Conservation (phyloP, 2,888 invertebrate genomes). For the Boloria selene region DNA sequence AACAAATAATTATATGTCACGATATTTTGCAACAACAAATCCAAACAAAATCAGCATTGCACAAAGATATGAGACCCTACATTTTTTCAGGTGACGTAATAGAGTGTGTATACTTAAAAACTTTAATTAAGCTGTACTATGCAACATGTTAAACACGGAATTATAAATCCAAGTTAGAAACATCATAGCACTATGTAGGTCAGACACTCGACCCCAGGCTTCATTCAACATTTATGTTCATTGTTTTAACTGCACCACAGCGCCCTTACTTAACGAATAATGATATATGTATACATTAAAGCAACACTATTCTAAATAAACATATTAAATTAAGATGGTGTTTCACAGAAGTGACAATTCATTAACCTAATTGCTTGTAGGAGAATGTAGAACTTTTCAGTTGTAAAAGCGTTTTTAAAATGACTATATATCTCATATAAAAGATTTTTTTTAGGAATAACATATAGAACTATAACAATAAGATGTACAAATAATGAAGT, state of each 20-base stretch:
- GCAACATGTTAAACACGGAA: constrained; percentile 16
- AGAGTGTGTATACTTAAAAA: background rate
- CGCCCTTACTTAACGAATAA: constrained; percentile 22
- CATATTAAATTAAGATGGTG: background rate
- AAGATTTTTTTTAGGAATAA: too few species aligned
- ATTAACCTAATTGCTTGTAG: too few species aligned
- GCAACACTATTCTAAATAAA: background rate
- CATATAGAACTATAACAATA: too few species aligned
- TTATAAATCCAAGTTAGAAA: constrained; percentile 16
- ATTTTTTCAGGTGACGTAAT: background rate
- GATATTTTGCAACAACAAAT: too few species aligned
- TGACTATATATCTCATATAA: too few species aligned
- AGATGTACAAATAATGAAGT: too few species aligned
- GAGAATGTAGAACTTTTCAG: too few species aligned
- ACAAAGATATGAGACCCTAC: background rate
- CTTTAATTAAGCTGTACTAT: constrained; percentile 16
- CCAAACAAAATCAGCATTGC: background rate
- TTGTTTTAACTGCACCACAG: constrained; percentile 32
- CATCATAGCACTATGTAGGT: constrained; percentile 35
- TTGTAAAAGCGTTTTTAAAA: too few species aligned
- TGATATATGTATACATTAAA: background rate
- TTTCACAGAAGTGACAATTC: too few species aligned
- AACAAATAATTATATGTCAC: too few species aligned
- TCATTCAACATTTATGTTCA: constrained; percentile 39
- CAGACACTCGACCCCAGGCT: constrained; percentile 37